Evolutionary conservation across 2,113 vertebrate species (phyloP).

Genomic region (Sardina pilchardus): DNA sequence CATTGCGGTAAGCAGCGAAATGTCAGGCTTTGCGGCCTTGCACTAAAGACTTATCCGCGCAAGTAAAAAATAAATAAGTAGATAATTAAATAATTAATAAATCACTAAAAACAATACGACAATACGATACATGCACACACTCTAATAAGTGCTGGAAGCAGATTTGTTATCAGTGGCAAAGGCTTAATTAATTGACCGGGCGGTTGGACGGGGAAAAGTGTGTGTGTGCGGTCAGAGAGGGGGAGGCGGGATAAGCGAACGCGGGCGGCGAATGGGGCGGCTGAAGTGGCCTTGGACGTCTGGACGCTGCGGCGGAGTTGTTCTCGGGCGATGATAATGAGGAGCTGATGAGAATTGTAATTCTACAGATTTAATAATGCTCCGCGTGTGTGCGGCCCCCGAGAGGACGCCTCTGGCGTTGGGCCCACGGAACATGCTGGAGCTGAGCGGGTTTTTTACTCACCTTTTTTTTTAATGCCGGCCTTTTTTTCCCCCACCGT

Average conservation of each 20-base stretch:
- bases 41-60: background rate
- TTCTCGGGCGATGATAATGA: conserved; percentile 36
- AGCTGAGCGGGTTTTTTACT: conserved; percentile 12
- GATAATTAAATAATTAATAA: background rate
- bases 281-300: background rate
- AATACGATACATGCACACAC: background rate
- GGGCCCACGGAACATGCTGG: conserved; percentile 12
- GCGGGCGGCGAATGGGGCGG: background rate
- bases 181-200: conserved; percentile 13
- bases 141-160: background rate
- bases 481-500: background rate
- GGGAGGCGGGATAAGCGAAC: too few species aligned
- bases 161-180: background rate
- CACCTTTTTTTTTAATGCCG: background rate
- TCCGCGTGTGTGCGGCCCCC: conserved; percentile 16
- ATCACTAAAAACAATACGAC: background rate
- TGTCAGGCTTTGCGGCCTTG: conserved; percentile 38
- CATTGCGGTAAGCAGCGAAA: conserved; percentile 42
- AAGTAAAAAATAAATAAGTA: background rate
- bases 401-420: conserved; percentile 27
- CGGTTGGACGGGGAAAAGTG: background rate
- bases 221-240: conserved; percentile 2
- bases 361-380: conserved; percentile 38
- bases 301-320: background rate
- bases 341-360: conserved; percentile 36